Conservation (phyloP, 1,140 invertebrate species). For the Danaus plexippus region DNA sequence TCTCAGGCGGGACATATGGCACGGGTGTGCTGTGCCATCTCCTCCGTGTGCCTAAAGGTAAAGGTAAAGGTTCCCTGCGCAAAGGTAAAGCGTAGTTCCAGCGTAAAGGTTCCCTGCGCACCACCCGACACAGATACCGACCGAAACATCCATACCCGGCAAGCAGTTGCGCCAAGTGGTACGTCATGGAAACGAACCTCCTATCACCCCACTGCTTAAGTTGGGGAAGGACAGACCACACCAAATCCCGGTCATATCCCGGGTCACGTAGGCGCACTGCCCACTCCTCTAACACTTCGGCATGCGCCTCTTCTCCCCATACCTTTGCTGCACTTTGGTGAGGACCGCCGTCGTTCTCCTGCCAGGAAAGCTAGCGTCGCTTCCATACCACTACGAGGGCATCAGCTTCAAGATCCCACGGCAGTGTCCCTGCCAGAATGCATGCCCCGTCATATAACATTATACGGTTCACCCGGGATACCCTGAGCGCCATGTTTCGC, state of each 20-base stretch:
- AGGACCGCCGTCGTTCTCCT: not conserved
- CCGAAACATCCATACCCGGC: not conserved
- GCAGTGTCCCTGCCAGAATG: conserved; percentile 4
- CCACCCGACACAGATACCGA: conserved; percentile 4
- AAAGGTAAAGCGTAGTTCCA: conserved; percentile 6
- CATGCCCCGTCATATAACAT: not conserved
- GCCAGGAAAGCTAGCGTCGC: not conserved
- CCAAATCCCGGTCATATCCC: too few relatives aligned
- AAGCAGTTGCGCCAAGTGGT: too few relatives aligned
- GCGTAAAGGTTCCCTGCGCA: not conserved
- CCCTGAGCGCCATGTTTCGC: not conserved
- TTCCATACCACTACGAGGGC: conserved; percentile 3
- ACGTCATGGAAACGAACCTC: too few relatives aligned
- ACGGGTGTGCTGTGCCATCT: conserved; percentile 14
- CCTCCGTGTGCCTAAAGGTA: too few relatives aligned
- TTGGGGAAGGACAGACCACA: too few relatives aligned
- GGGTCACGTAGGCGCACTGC: not conserved
- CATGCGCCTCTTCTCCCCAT: not conserved
- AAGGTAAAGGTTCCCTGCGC: too few relatives aligned
- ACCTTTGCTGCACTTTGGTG: too few relatives aligned
- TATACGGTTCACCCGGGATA: not conserved
- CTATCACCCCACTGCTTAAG: too few relatives aligned
- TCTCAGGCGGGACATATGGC: conserved; percentile 11
- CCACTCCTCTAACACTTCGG: conserved; percentile 1
- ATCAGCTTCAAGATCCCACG: conserved; percentile 5